Conservation (phyloP, 2,113 vertebrate genomes). For the Toxostoma redivivum region DNA sequence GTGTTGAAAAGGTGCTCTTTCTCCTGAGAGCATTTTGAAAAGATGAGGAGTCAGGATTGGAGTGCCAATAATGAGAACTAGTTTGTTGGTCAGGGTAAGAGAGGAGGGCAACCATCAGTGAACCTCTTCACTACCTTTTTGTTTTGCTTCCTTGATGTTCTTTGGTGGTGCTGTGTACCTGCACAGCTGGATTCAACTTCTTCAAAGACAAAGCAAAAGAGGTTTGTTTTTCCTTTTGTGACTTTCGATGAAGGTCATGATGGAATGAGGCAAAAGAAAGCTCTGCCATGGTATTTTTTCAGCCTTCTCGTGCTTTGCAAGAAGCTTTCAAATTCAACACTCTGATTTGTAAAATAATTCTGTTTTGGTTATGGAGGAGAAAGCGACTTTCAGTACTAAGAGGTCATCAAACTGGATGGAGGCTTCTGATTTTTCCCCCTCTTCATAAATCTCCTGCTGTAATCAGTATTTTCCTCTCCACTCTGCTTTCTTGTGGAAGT, state of each 20-base stretch:
- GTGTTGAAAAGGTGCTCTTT: neutral
- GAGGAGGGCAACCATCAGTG: neutral
- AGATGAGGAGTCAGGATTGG: neutral
- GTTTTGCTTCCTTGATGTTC: neutral
- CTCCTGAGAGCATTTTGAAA: neutral
- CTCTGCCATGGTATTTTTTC: neutral
- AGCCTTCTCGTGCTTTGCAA: neutral
- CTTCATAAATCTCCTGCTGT: neutral
- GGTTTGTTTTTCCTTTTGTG: neutral
- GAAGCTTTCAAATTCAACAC: neutral
- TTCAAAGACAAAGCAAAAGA: neutral
- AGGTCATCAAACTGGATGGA: neutral
- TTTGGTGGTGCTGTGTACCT: neutral
- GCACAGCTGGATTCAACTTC: neutral
- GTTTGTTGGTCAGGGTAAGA: neutral
- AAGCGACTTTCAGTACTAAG: neutral
- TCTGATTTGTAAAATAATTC: neutral
- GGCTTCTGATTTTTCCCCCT: neutral
- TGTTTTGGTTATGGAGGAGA: neutral
- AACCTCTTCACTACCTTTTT: neutral
- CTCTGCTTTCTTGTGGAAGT: neutral
- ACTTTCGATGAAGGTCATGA: neutral
- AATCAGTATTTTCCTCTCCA: neutral
- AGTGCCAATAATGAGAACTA: neutral
- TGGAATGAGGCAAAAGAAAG: neutral